These are phyloP conservation scores for Phenganax marumi DNA, from an alignment of 92 coral and sea anemone species.

Conservation along the genomic window DNA sequence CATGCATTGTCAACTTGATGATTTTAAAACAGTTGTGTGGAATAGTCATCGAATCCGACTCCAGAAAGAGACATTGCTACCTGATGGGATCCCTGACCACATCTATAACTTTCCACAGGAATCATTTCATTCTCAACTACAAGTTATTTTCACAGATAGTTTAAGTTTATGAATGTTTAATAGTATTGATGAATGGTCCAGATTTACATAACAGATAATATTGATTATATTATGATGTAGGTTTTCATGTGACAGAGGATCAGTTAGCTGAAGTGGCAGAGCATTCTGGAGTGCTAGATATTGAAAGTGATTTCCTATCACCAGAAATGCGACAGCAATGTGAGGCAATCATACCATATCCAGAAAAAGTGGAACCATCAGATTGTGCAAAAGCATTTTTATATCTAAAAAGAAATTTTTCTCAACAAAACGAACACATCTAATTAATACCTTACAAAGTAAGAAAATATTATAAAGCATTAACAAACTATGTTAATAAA, in stretches of 20 bases:
- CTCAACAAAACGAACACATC: background rate
- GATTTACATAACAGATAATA: background rate
- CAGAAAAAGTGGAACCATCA: constrained; percentile 14
- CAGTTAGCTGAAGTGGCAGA: constrained; percentile 21
- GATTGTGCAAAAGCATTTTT: constrained; percentile 21
- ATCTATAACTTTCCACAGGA: constrained; percentile 17
- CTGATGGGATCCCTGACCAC: constrained; percentile 28
- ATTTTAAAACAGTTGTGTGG: constrained; percentile 2
- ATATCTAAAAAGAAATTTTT: constrained; percentile 5
- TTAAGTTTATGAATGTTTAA: background rate
- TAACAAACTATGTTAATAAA: background rate
- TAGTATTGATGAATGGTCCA: constrained; percentile 1
- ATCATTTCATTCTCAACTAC: background rate
- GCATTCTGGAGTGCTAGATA: constrained; percentile 18
- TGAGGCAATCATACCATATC: constrained; percentile 20
- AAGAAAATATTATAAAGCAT: background rate
- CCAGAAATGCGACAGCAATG: constrained; percentile 10
- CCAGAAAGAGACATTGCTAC: constrained; percentile 28
- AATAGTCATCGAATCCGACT: constrained; percentile 19
- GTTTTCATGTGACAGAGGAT: constrained; percentile 27
- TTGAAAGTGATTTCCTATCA: constrained; percentile 9
- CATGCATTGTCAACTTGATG: constrained; percentile 6
- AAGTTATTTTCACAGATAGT: background rate
- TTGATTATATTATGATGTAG: background rate
- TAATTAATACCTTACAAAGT: background rate